These are phyloP conservation scores for Apamea crenata DNA, from an alignment of 2,888 invertebrate genomes.

Conservation along the genomic window DNA sequence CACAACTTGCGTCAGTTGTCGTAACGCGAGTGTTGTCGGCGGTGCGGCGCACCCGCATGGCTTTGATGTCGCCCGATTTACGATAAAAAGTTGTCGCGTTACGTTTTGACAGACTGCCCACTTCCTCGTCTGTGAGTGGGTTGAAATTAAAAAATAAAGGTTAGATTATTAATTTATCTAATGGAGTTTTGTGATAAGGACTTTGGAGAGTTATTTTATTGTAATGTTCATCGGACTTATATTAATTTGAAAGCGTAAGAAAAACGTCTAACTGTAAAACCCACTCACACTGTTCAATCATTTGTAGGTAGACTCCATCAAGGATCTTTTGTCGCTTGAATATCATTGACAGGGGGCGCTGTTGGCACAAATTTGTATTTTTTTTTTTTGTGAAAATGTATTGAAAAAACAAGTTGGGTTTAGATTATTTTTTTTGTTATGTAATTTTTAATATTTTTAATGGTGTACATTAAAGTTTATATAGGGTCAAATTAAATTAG, in stretches of 20 bases:
- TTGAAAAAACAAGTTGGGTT: neutral
- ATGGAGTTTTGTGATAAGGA: slow-evolving; percentile 26
- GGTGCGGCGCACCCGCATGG: slow-evolving; percentile 47
- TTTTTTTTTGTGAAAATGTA: neutral
- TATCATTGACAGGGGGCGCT: neutral
- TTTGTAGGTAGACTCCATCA: neutral
- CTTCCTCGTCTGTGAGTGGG: slow-evolving; percentile 62
- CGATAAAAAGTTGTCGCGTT: slow-evolving; percentile 68
- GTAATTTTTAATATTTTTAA: too few species aligned
- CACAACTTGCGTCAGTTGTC: slow-evolving; percentile 50
- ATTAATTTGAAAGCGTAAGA: slow-evolving; percentile 10
- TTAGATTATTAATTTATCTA: slow-evolving; percentile 37
- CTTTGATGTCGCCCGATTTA: slow-evolving; percentile 79
- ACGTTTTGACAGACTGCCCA: slow-evolving; percentile 68
- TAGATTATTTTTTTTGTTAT: too few species aligned
- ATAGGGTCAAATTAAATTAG: too few species aligned
- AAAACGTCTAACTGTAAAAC: neutral
- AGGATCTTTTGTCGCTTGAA: neutral
- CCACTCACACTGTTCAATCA: neutral
- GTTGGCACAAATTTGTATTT: too few species aligned
- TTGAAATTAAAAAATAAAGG: slow-evolving; percentile 59
- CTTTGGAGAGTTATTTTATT: slow-evolving; percentile 11
- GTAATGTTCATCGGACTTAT: neutral
- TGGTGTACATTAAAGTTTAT: too few species aligned
- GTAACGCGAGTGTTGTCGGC: slow-evolving; percentile 44